phyloP scores from a whole-genome alignment of 1,140 invertebrate species.

The Camponotus vicinus region DNA sequence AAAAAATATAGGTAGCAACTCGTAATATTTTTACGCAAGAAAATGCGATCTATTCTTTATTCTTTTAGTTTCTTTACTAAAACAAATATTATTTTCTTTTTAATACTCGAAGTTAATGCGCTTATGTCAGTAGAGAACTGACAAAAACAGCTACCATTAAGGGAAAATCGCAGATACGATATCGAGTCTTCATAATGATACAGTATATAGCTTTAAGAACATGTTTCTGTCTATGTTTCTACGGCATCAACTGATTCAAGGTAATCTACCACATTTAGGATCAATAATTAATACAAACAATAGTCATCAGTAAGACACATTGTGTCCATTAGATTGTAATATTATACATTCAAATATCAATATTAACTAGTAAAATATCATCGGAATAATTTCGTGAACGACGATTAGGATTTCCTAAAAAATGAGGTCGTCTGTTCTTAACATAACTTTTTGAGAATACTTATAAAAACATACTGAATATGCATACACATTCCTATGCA shows the following conservation, averaged over 20 bases:
- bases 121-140: neutral
- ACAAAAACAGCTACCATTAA: neutral
- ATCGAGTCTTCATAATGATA: slow-evolving; percentile 1
- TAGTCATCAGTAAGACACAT: neutral
- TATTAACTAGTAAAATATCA: neutral
- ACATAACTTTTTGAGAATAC: neutral
- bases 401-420: neutral
- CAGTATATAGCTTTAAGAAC: neutral
- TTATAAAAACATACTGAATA: too few relatives aligned
- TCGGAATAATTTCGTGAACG: neutral
- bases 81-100: neutral
- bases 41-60: neutral
- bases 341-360: neutral
- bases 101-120: neutral
- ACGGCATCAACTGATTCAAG: slow-evolving; percentile 12
- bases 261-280: slow-evolving; percentile 1
- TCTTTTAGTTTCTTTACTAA: too few relatives aligned
- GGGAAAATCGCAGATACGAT: neutral
- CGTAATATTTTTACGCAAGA: neutral
- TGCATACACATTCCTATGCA: neutral
- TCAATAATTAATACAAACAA: neutral
- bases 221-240: slow-evolving; percentile 8
- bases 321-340: neutral
- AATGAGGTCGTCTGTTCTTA: neutral
- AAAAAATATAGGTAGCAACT: neutral